A percentile compares a stretch with the other conserved stretches of the same genome.
Evolutionary conservation across 2,888 invertebrate genomes (phyloP).

Genomic region (Drosophila paramelanica): DNA sequence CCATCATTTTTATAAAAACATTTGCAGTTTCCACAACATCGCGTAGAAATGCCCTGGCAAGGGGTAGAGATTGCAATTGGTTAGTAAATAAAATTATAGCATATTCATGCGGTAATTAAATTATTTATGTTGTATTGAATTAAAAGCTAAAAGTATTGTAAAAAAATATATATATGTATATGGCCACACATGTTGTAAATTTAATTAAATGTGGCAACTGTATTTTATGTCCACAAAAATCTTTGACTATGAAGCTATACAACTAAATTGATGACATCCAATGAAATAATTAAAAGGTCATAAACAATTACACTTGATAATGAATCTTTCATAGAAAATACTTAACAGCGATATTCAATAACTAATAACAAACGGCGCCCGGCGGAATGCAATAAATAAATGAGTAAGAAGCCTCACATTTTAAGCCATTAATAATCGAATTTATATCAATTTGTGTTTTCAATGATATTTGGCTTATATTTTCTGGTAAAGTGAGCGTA

Average conservation of each 20-base stretch:
- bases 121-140: constrained; percentile 44
- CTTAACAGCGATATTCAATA: neutral
- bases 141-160: constrained; percentile 17
- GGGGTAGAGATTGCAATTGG: constrained; percentile 13
- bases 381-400: neutral
- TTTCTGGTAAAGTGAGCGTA: too few relatives aligned
- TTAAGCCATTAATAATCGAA: too few relatives aligned
- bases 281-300: constrained; percentile 16
- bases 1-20: constrained; percentile 95
- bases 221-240: constrained; percentile 36
- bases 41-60: constrained; percentile 90
- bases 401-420: too few relatives aligned
- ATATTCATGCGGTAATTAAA: constrained; percentile 65
- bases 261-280: constrained; percentile 6
- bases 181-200: constrained; percentile 48
- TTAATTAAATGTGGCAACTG: constrained; percentile 66
- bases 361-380: neutral
- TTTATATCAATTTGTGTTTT: too few relatives aligned
- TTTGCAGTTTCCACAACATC: constrained; percentile 96
- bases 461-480: too few relatives aligned
- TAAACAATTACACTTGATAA: constrained; percentile 8
- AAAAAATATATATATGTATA: neutral
- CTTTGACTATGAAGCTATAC: constrained; percentile 1
- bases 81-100: constrained; percentile 56
- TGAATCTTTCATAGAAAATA: neutral